Evolutionary conservation across 2,888 invertebrate species (phyloP), one percentile per base, ranked within the genome.

Genomic region (Dusona sp.): DNA sequence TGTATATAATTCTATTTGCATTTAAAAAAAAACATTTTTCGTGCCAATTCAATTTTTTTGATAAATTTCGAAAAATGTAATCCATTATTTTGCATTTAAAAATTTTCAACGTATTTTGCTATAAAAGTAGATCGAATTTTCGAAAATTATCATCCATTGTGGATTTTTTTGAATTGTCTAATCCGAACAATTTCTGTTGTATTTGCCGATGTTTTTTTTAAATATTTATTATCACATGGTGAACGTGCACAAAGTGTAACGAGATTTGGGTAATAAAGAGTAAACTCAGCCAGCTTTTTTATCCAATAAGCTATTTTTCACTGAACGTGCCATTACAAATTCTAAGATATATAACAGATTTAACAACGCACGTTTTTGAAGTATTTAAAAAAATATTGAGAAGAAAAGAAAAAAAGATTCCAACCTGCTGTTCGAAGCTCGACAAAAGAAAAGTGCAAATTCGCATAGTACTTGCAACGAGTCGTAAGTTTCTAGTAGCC

Each of bases 291-390:
- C 85, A 78, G 80, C 80, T 38, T 85, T 90, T 88, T 88, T 88
- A 88, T 85, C 79, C 78, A 77, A 78, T 33, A 29, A 73, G 73
- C 79, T 91, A 88, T 89, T 89, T 90, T 88, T 87, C 86, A 88
- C 64, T 81, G 85, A 88, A 79, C 79, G 84, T 51, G 38, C 16
- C 36, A 22, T 81, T 81, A 67, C 33, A 45, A 38, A 33, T 29
- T 67, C 54, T 51, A 48, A 61, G 6, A 61, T 61, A 61, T 29
- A 57, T 57, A 13, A 22, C 54, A 25, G 13, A 51, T 72, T 51
- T 4, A 70, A 48, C 22, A 22, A 29, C 29, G 54, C 29, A 42
- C 25, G 33, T 67, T 36, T 74, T 45, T 19, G 33, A 38, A n/a
- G 61, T 64, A 68, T 2, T 68, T n/a, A 29, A 51, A 29, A 16